Conservation (phyloP, 1,140 invertebrate species). For the Amphibalanus amphitrite region DNA sequence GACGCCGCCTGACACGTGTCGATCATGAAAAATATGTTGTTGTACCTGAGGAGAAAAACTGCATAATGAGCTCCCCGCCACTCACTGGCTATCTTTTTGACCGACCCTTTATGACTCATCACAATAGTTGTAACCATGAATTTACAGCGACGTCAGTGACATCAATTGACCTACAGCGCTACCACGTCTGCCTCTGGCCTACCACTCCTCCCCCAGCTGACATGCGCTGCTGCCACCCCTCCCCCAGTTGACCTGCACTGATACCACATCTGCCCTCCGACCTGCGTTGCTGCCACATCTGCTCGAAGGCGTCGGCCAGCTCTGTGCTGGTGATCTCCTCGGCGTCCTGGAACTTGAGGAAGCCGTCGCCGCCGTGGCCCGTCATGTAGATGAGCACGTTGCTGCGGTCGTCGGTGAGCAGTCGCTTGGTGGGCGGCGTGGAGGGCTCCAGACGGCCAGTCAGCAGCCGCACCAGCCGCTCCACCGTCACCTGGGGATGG, state of each 20-base stretch:
- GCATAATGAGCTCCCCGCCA: no score
- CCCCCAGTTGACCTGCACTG: slow-evolving; percentile 52
- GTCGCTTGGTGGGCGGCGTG: slow-evolving; percentile 83
- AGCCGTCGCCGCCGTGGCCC: slow-evolving; percentile 97
- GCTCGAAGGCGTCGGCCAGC: slow-evolving; percentile 92
- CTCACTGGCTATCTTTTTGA: no score
- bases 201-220: no score
- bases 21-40: slow-evolving; percentile 96
- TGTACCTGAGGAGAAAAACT: slow-evolving; percentile 48
- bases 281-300: slow-evolving; percentile 98
- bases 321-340: slow-evolving; percentile 99
- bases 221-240: not conserved
- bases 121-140: no score
- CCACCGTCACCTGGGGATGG: slow-evolving; percentile 60
- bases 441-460: slow-evolving; percentile 77
- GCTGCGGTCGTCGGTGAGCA: slow-evolving; percentile 90
- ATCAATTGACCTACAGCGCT: no score
- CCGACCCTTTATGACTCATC: no score
- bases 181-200: no score
- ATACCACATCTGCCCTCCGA: slow-evolving; percentile 86
- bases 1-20: slow-evolving; percentile 99
- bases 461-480: slow-evolving; percentile 91
- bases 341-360: slow-evolving; percentile 97
- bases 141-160: no score
- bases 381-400: slow-evolving; percentile 95